These are phyloP conservation scores for Leptinotarsa tumamoca DNA, from an alignment of 2,888 invertebrate genomes.

Conservation along the genomic window DNA sequence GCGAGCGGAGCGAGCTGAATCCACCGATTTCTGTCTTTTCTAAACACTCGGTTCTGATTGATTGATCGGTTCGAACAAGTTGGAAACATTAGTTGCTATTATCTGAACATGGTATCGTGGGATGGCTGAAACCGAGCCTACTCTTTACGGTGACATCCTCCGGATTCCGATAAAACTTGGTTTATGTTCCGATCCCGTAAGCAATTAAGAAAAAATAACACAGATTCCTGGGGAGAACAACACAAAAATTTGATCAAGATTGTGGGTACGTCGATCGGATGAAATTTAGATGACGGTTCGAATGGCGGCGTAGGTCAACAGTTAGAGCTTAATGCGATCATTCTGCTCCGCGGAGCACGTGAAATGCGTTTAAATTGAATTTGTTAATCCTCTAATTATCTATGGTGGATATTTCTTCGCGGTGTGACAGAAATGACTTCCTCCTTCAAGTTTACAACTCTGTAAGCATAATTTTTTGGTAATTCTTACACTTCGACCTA, in stretches of 20 bases:
- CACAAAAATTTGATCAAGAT: slow-evolving; percentile 52
- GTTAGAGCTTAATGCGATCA: background rate
- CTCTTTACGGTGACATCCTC: slow-evolving; percentile 48
- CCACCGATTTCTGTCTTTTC: slow-evolving; percentile 21
- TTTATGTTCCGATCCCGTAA: slow-evolving; percentile 45
- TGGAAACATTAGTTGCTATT: slow-evolving; percentile 58
- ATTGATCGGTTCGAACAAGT: slow-evolving; percentile 57
- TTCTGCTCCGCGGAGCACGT: slow-evolving; percentile 13
- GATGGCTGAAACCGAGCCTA: slow-evolving; percentile 42
- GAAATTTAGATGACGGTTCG: slow-evolving; percentile 51
- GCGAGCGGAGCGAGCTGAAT: slow-evolving; percentile 6
- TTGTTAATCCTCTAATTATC: background rate
- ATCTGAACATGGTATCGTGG: slow-evolving; percentile 57
- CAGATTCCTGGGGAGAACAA: slow-evolving; percentile 49
- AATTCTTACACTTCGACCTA: no score
- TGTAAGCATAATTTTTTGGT: no score
- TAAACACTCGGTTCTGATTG: slow-evolving; percentile 53
- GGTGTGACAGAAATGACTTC: background rate
- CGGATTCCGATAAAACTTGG: slow-evolving; percentile 44
- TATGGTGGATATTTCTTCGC: background rate
- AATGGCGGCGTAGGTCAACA: background rate
- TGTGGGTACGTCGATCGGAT: slow-evolving; percentile 47
- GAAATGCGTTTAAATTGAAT: slow-evolving; percentile 7
- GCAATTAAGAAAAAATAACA: slow-evolving; percentile 53
- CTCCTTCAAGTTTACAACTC: background rate